These are phyloP conservation scores for Oxyteleia sp. DNA, from an alignment of 2,888 invertebrate genomes.

Conservation along the genomic window DNA sequence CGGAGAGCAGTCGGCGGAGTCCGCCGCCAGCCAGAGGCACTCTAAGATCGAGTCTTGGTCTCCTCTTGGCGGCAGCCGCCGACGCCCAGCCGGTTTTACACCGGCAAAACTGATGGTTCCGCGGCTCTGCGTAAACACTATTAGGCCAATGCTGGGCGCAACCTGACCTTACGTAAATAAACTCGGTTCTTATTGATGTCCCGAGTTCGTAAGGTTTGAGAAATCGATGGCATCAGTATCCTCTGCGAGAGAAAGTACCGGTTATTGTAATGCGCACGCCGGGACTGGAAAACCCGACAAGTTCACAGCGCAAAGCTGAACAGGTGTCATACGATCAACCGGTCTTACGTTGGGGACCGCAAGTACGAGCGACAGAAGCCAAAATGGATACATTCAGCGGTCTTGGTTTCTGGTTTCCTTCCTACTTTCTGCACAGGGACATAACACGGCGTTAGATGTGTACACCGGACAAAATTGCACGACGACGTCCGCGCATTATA, in stretches of 20 bases:
- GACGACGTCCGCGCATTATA: constrained; percentile 37
- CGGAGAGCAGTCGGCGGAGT: constrained; percentile 79
- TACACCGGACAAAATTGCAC: constrained; percentile 22
- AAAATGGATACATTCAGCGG: constrained; percentile 57
- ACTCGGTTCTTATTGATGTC: constrained; percentile 57
- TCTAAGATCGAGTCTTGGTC: constrained; percentile 81
- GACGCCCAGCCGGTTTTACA: constrained; percentile 86
- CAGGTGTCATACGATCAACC: constrained; percentile 73
- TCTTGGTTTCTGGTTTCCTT: constrained; percentile 63
- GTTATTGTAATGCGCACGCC: constrained; percentile 45
- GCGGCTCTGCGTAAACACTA: constrained; percentile 67
- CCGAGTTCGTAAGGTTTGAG: constrained; percentile 46
- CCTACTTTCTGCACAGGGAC: constrained; percentile 35
- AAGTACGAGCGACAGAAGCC: constrained; percentile 70
- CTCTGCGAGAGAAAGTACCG: constrained; percentile 55
- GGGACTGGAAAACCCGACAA: constrained; percentile 66
- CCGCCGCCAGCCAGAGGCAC: constrained; percentile 85
- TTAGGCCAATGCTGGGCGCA: constrained; percentile 62
- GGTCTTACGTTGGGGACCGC: constrained; percentile 74
- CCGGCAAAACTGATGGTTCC: constrained; percentile 75
- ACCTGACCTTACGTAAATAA: constrained; percentile 74
- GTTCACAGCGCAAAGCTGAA: constrained; percentile 58
- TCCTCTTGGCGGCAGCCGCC: constrained; percentile 81
- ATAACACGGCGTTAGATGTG: constrained; percentile 37
- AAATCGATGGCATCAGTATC: constrained; percentile 57